Evolutionary conservation across 2,888 invertebrate genomes (phyloP), one percentile per base, ranked within the genome.

Genomic region (Plusia festucae): DNA sequence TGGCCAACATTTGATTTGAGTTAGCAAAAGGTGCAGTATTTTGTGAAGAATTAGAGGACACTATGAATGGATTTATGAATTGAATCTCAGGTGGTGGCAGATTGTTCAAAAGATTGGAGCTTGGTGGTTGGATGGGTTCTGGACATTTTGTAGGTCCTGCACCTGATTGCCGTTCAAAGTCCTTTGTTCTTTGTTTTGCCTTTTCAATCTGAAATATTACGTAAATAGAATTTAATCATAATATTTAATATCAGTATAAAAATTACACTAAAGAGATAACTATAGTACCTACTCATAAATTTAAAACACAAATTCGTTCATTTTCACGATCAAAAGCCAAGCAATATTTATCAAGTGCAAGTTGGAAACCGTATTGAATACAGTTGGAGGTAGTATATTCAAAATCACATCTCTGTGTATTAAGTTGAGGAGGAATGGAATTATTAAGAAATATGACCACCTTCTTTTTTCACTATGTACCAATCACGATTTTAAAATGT

Each of bases 71-170:
- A 32, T 64, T 52, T 46, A 46, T 40, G 40, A 58, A n/a, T 6
- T 40, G 24, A 20, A 44, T 16, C 1, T 60, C 53, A 52, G 61
- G 40, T 53, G 22, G 9, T 8, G 22, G 30, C 9, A 30, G n/a
- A 16, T 27, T 40, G 49, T 53, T 70, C 11, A 60, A 24, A 27
- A 4, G 22, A 60, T 7, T 30, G 24, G 15, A 44, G n/a, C 75
- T 75, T 61, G 91, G 90, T 2, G 68, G 71, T 11, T 86, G 86
- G 13, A 76, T 78, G 52, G 92, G 92, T 78, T 93, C 93, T 60
- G 89, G 87, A 67, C 83, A 89, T 53, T 69, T 70, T 53, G 80
- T 75, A 46, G 79, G 72, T 53, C 62, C 65, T 57, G 64, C 70
- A 49, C 70, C 79, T 11, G 70, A 34, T 30, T 78, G 74, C 32